A percentile compares a stretch with the other conserved stretches of the same genome.
phyloP scores from a whole-genome alignment of 1,140 invertebrate genomes.

The Lasaia peninsularis region DNA sequence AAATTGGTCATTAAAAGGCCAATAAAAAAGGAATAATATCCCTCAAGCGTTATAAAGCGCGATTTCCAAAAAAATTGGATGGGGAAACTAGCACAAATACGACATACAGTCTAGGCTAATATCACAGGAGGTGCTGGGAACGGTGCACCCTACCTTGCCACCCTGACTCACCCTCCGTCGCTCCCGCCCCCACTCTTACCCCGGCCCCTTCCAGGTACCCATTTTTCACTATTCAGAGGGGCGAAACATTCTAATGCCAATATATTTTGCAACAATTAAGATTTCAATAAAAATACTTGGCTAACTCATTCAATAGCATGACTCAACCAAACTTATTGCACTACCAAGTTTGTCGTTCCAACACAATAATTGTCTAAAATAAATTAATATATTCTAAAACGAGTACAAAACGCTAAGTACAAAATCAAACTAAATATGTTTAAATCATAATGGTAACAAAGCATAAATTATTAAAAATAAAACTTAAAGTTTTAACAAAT shows the following conservation, averaged over 20 bases:
- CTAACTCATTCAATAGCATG: constrained; percentile 48
- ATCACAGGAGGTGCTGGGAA: constrained; percentile 74
- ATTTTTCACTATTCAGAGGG: constrained; percentile 67
- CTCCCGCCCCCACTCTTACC: constrained; percentile 23
- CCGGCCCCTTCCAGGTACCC: constrained; percentile 47
- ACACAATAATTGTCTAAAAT: constrained; percentile 43
- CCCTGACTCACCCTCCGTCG: constrained; percentile 20
- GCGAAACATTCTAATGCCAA: constrained; percentile 58
- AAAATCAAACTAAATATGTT: constrained; percentile 35
- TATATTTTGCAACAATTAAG: constrained; percentile 72
- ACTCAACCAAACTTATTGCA: constrained; percentile 48
- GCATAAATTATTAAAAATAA: constrained; percentile 64
- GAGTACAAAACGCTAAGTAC: constrained; percentile 30
- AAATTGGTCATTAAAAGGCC: constrained; percentile 52
- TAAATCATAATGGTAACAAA: constrained; percentile 63
- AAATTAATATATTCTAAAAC: constrained; percentile 52
- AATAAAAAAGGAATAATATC: constrained; percentile 54
- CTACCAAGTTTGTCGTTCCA: constrained; percentile 39
- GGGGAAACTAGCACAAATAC: constrained; percentile 72
- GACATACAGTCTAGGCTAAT: constrained; percentile 74
- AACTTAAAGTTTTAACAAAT: constrained; percentile 48
- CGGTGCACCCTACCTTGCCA: constrained; percentile 38
- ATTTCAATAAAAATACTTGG: constrained; percentile 61
- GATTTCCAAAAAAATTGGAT: constrained; percentile 60
- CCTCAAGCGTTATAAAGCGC: constrained; percentile 63